Percentiles rank a stretch among this genome's conserved stretches.
Evolutionary conservation across 2,888 invertebrate species (phyloP).

Genomic region (Volucella inanis): DNA sequence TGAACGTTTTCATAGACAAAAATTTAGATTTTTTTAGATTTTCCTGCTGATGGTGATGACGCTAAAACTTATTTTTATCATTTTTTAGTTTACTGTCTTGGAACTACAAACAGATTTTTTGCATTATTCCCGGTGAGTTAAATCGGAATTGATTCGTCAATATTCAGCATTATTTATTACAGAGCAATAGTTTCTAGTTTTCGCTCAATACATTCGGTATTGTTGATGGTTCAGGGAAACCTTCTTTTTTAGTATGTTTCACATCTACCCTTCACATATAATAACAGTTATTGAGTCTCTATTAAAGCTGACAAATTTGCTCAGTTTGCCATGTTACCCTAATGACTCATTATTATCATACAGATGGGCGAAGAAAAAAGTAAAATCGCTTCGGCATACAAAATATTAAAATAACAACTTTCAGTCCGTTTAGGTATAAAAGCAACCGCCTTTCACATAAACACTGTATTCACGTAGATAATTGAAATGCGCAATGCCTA

Average conservation of each 20-base stretch:
- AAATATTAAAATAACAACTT: constrained; percentile 55
- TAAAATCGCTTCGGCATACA: neutral
- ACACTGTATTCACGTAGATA: constrained; percentile 72
- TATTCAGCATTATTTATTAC: no score
- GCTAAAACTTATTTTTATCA: no score
- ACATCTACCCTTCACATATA: constrained; percentile 26
- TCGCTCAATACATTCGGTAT: no score
- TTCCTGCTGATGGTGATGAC: no score
- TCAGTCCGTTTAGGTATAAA: constrained; percentile 53
- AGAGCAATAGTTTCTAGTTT: no score
- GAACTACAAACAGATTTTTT: no score
- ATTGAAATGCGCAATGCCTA: constrained; percentile 72
- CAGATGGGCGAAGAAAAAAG: neutral
- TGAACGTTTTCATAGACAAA: no score
- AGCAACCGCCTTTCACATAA: constrained; percentile 71
- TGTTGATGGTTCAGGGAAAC: neutral
- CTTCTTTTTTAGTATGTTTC: constrained; percentile 3
- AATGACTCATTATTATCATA: constrained; percentile 60
- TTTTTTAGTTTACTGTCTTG: no score
- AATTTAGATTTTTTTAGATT: no score
- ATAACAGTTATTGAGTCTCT: constrained; percentile 54
- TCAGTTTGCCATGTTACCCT: constrained; percentile 63
- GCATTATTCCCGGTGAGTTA: no score
- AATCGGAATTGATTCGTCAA: no score
- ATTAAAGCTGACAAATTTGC: constrained; percentile 60